Base-by-base conservation (phyloP, 2,888 invertebrate genomes). In the Andricus quercusramuli region DNA sequence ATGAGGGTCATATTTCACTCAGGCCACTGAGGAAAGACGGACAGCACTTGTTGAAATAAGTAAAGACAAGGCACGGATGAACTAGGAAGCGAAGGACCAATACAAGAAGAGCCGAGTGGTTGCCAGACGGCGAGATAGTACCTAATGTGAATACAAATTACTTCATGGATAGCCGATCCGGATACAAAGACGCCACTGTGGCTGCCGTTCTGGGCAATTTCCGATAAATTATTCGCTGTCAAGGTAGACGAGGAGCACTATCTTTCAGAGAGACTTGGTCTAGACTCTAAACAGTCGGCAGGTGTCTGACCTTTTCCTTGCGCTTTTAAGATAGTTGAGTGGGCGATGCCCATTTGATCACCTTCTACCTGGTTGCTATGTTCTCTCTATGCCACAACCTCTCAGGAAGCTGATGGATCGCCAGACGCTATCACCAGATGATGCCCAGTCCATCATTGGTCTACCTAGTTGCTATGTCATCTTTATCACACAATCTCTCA, bases 121-220 rank as follows among this genome's bases (percentile, higher is more conserved):
- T 89, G 85, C 86, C 89, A 89, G 90, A 89, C 89, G 87, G 85
- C 86, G 85, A 90, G 89, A 90, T 88, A 89, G 89, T 86, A 85
- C 87, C 89, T 89, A 89, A 89, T 89, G 88, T 89, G 90, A 90
- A 90, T 90, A 90, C 89, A 89, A 90, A 90, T 89, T 89, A 88
- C 86, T 85, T 86, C 84, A 83, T 85, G 86, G 84, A 86, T 86
- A 87, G 87, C 81, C 86, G 78, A 81, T 85, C 82, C 64, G 86
- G 87, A 80, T 81, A 81, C 77, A 76, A 80, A 67, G 80, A 78
- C 82, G 81, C 51, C 17, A 20, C 51, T 20, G 5, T 51, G 51
- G 51, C 51, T 17, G 15, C 51, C 17, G 51, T 51, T 51, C 51
- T 51, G 20, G 51, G 17, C 0, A 17, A 37, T 37, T 51, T 51